Base-by-base conservation (phyloP, 2,797 vertebrate species). In the Lophius americanus region DNA sequence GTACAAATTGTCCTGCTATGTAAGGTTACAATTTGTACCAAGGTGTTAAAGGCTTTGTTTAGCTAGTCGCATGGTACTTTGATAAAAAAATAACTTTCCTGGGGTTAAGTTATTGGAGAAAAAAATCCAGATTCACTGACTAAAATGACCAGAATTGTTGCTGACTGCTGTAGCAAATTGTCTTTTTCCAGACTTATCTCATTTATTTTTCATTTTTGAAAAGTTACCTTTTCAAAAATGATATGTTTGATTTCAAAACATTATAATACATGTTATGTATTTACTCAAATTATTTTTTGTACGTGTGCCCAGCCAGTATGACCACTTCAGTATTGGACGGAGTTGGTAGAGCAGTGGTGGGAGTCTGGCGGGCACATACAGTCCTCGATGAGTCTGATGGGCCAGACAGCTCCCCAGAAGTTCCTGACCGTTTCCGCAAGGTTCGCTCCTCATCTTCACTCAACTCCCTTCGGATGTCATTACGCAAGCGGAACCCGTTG, bases 401-500 rank as follows among this genome's bases (percentile, higher is more conserved):
- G 2, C 82, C 80, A 0, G 90, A 95, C 8, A 92, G 88, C 54
- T 94, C 94, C 3, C 92, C 93, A 0, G 91, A 93, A 51, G 85
- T 79, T 11, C 85, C 92, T 0, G 91, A 93, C 36, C 89, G 66
- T 5, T 90, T 95, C 86, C 93, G 87, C 13, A 94, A 86, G 63
- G 93, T 91, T 12, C 85, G 89, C 13, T 86, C 95, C 6, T 87
- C 92, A 0, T 91, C 92, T 13, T 91, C 95, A 1, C 90, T 98
- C 2, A 95, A 92, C 53, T 94, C 94, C 2, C 76, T 97, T 64
- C 75, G 94, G 50, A 95, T 93, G 93, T 94, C 96, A 39, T 79
- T 98, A 70, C 92, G 96, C 43, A 96, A 95, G 61, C 84, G 95
- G 48, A 91, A 95, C 35, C 96, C 96, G 0, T 81, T 99, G n/a